Evolutionary conservation across 2,888 invertebrate genomes (phyloP), one percentile per base, ranked within the genome.

Genomic region (Pilophorus perplexus): DNA sequence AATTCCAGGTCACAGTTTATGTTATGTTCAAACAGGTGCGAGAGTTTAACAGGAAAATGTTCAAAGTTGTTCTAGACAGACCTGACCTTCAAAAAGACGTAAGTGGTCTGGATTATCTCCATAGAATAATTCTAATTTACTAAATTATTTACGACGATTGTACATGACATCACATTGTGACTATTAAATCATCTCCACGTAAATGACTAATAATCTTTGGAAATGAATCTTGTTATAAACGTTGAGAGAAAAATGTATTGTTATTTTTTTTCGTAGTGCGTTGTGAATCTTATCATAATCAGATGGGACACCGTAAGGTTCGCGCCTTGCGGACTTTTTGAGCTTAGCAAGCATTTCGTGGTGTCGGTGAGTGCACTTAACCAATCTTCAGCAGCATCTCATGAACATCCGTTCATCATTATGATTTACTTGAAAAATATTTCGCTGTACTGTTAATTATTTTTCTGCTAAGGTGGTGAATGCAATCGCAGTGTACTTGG

Each of bases 381-480:
- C n/a, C n/a, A n/a, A n/a, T n/a, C n/a, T n/a, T n/a, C n/a, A n/a
- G n/a, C n/a, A n/a, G n/a, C n/a, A n/a, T n/a, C n/a, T n/a, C n/a
- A n/a, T n/a, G n/a, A n/a, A n/a, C n/a, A n/a, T n/a, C n/a, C n/a
- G n/a, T n/a, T n/a, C n/a, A n/a, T n/a, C n/a, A n/a, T n/a, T n/a
- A n/a, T n/a, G n/a, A n/a, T n/a, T n/a, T n/a, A n/a, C n/a, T n/a
- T n/a, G n/a, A n/a, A n/a, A n/a, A n/a, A n/a, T n/a, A n/a, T n/a
- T n/a, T n/a, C n/a, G n/a, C n/a, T n/a, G n/a, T n/a, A n/a, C n/a
- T n/a, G n/a, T n/a, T n/a, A n/a, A n/a, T n/a, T n/a, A n/a, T n/a
- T 52, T 52, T n/a, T n/a, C n/a, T n/a, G n/a, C n/a, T 12, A 25
- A 52, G 52, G 28, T 52, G 52, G 28, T 52, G 52, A 52, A 52